Evolutionary conservation across 2,797 vertebrate species (phyloP).

Genomic region (Cuculus canorus): DNA sequence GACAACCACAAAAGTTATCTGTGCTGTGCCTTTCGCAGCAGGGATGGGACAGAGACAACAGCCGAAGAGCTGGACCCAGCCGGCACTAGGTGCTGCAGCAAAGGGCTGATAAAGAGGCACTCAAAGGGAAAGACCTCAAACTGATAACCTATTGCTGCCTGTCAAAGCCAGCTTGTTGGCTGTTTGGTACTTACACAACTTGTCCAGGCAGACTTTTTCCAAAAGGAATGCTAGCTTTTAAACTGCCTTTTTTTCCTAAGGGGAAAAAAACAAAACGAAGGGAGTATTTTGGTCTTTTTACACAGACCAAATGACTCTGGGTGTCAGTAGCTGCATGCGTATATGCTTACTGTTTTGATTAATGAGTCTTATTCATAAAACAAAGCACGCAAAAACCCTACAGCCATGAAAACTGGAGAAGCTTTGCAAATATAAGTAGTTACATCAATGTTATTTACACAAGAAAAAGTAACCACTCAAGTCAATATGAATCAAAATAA

Average conservation of each 20-base stretch:
- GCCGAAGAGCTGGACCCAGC: not conserved
- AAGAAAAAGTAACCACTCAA: not conserved
- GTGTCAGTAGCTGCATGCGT: not conserved
- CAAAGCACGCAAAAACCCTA: not conserved
- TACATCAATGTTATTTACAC: not conserved
- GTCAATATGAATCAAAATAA: not conserved
- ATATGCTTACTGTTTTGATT: not conserved
- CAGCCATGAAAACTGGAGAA: not conserved
- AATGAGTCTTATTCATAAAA: not conserved
- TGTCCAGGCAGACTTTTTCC: not conserved
- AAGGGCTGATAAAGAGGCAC: conserved; percentile 26
- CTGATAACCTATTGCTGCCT: not conserved
- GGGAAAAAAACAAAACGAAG: not conserved
- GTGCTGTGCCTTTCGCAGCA: not conserved
- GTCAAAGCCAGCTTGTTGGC: not conserved
- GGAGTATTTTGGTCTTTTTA: not conserved
- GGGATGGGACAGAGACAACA: not conserved
- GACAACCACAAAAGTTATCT: conserved; percentile 20
- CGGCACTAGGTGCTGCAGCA: not conserved
- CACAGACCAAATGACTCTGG: not conserved
- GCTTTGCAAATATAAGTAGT: not conserved
- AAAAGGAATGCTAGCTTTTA: not conserved
- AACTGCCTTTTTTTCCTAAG: not conserved
- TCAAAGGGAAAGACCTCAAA: conserved; percentile 8
- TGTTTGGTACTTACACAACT: not conserved